Percentiles rank a stretch among this genome's conserved stretches.
Conservation (phyloP, 37 sponge, comb jelly and placozoan species). For the Chondrilla cf. caribensis region DNA sequence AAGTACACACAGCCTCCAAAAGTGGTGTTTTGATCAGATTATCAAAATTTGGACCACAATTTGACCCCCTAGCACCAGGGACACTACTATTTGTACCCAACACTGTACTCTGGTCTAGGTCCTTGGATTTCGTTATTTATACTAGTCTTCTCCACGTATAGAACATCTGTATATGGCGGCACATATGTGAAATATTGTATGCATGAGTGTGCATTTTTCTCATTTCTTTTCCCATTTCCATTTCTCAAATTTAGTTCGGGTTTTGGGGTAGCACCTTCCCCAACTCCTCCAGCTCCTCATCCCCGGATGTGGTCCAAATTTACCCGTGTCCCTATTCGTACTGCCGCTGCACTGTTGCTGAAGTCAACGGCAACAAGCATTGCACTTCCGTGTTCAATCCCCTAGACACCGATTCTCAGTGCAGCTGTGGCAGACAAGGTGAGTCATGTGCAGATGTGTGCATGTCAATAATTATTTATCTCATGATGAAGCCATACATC, state of each 20-base stretch:
- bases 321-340: neutral
- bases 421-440: constrained; percentile 9
- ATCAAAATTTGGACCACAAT: too few relatives aligned
- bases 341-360: neutral
- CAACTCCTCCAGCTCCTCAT: neutral
- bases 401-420: neutral
- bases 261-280: constrained; percentile 1
- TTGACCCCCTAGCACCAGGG: too few relatives aligned
- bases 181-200: too few relatives aligned
- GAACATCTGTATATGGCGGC: too few relatives aligned
- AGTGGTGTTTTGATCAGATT: too few relatives aligned
- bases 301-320: neutral
- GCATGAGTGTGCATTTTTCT: neutral
- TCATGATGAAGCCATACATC: too few relatives aligned
- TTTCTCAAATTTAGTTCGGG: neutral
- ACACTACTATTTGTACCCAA: too few relatives aligned
- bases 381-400: neutral
- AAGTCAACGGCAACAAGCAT: neutral
- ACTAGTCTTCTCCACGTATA: too few relatives aligned
- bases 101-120: too few relatives aligned
- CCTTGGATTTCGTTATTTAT: too few relatives aligned
- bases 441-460: constrained; percentile 12
- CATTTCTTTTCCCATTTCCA: neutral
- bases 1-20: too few relatives aligned
- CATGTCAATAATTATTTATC: constrained; percentile 17